These are phyloP conservation scores for Dioctria linearis DNA, from an alignment of 2,888 invertebrate genomes.

Conservation along the genomic window DNA sequence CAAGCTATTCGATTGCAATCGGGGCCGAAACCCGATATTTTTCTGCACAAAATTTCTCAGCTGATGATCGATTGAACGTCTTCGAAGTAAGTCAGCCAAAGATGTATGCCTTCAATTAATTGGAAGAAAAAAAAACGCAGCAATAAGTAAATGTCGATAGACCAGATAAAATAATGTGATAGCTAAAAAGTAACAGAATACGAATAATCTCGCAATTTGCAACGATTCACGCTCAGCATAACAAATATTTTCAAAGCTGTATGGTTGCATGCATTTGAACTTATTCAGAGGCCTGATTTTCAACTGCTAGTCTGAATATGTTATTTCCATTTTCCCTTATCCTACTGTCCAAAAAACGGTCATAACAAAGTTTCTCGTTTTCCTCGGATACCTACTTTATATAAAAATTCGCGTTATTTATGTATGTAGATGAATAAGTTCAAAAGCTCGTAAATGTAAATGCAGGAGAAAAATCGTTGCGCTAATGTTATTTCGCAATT, in stretches of 20 bases:
- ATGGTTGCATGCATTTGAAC: no score
- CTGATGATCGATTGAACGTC: not conserved
- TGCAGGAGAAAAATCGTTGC: not conserved
- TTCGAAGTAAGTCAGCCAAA: not conserved
- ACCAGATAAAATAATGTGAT: conserved; percentile 19
- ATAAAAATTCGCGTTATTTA: no score
- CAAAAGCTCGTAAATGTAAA: no score
- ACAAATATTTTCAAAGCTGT: no score
- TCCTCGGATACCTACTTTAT: no score
- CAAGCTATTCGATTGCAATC: conserved; percentile 9
- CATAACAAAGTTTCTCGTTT: no score
- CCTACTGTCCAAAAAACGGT: no score
- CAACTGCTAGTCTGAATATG: no score
- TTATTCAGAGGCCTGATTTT: no score
- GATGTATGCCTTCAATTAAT: not conserved
- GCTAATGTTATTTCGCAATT: conserved; percentile 33
- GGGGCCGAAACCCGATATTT: conserved; percentile 25
- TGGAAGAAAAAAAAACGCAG: conserved; percentile 19
- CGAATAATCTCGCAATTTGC: not conserved
- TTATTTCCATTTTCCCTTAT: no score
- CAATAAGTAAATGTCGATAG: conserved; percentile 15
- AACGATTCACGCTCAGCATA: conserved; percentile 17
- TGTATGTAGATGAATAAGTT: no score
- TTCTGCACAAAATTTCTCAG: conserved; percentile 39
- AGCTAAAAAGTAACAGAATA: not conserved